Conservation (phyloP, 2,113 vertebrate species). For the Peromyscus californicus region DNA sequence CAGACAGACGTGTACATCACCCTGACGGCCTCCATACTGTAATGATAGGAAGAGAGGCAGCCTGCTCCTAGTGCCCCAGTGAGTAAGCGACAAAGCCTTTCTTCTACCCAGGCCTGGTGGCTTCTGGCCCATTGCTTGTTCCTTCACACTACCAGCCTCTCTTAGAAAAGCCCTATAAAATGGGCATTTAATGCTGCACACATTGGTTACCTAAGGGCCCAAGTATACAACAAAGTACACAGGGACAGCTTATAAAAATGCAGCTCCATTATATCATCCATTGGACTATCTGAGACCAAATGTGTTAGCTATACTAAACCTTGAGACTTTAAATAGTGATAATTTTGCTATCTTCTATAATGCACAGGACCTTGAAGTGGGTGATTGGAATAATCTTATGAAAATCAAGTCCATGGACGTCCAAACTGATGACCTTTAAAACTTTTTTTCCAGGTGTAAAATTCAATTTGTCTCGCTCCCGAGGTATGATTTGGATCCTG, state of each 20-base stretch:
- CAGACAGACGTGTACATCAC: neutral
- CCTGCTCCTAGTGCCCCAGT: neutral
- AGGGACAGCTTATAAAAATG: neutral
- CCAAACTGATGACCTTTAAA: neutral
- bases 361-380: slow-evolving; percentile 10
- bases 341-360: slow-evolving; percentile 40
- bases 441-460: neutral
- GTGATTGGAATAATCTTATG: neutral
- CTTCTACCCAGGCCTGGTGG: neutral
- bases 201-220: neutral
- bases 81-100: neutral
- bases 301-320: neutral
- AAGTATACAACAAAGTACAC: slow-evolving; percentile 25
- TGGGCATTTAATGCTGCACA: neutral
- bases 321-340: slow-evolving; percentile 46
- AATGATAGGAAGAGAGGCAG: neutral
- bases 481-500: neutral
- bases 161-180: slow-evolving; percentile 68
- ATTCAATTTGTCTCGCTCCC: neutral
- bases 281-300: neutral
- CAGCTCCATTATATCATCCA: neutral
- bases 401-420: neutral
- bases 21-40: too few relatives aligned
- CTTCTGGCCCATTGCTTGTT: neutral
- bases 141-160: neutral